phyloP scores from a whole-genome alignment of 2,888 invertebrate genomes.

The Melanargia galathea region DNA sequence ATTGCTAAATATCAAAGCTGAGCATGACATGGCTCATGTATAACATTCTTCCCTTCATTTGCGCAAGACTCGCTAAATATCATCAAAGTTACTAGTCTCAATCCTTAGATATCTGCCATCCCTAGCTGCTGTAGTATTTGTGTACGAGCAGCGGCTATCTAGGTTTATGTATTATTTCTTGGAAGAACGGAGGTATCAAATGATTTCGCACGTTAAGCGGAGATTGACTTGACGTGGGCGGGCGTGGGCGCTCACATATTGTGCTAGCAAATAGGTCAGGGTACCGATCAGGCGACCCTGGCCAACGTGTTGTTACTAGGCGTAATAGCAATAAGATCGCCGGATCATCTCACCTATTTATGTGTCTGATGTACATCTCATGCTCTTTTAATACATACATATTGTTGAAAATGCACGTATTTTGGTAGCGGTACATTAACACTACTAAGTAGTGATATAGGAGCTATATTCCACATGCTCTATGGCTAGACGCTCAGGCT shows the following conservation, averaged over 20 bases:
- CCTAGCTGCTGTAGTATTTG: not conserved
- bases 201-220: constrained; percentile 47
- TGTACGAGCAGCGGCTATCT: not conserved
- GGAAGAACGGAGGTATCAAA: constrained; percentile 50
- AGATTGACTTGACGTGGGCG: constrained; percentile 59
- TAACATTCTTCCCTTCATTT: not conserved
- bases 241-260: constrained; percentile 70
- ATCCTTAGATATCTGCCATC: not conserved
- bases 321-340: constrained; percentile 22
- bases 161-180: constrained; percentile 42
- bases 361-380: too few species aligned
- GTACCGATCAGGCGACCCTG: constrained; percentile 45
- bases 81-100: not conserved
- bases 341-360: constrained; percentile 28
- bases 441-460: too few species aligned
- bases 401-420: too few species aligned
- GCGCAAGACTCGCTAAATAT: not conserved
- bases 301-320: constrained; percentile 33
- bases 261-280: constrained; percentile 73
- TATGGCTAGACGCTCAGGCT: too few species aligned
- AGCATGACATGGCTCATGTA: too few species aligned
- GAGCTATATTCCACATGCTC: too few species aligned
- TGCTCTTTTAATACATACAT: too few species aligned
- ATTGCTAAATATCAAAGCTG: not conserved
- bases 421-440: too few species aligned